Evolutionary conservation across 2,888 invertebrate species (phyloP).

Genomic region (Dioctria rufipes): DNA sequence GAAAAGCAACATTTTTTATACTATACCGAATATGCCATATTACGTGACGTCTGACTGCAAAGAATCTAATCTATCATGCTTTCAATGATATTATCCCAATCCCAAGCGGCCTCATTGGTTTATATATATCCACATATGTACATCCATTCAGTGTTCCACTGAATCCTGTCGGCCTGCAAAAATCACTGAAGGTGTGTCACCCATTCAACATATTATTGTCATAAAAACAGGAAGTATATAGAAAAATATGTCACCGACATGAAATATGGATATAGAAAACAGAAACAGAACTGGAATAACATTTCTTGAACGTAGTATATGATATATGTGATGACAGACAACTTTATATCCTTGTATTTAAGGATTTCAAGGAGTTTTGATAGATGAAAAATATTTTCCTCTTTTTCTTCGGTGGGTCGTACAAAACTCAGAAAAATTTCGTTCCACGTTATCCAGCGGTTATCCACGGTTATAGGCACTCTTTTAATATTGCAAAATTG

Average conservation of each 20-base stretch:
- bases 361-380: conserved; percentile 31
- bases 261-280: conserved; percentile 34
- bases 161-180: background rate
- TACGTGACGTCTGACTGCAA: background rate
- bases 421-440: background rate
- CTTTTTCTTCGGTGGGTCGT: background rate
- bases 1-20: too few species aligned
- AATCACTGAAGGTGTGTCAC: conserved; percentile 32
- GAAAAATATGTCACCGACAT: conserved; percentile 34
- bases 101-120: background rate
- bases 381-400: conserved; percentile 34
- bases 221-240: conserved; percentile 12
- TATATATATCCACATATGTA: background rate
- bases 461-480: background rate
- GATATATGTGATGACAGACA: conserved; percentile 26
- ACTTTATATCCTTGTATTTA: conserved; percentile 39
- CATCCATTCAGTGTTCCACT: background rate
- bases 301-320: conserved; percentile 28
- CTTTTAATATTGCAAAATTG: background rate
- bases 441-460: background rate
- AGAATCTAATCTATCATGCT: conserved; percentile 27
- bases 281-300: background rate
- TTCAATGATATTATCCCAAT: conserved; percentile 20
- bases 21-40: background rate
- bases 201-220: conserved; percentile 13